phyloP scores from a whole-genome alignment of 1,140 invertebrate genomes.

The Cotesia glomerata region DNA sequence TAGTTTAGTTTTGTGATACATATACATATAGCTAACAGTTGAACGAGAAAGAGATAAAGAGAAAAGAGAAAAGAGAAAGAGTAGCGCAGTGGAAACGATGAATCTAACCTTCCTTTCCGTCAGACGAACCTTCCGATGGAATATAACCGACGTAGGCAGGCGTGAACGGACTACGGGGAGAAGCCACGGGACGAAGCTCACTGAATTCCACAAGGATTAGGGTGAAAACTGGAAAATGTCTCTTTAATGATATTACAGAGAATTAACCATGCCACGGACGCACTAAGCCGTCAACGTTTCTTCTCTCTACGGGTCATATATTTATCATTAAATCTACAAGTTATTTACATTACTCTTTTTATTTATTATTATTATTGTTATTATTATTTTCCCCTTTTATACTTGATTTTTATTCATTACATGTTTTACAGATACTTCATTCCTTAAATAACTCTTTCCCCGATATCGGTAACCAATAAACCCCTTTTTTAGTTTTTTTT shows the following conservation, averaged over 20 bases:
- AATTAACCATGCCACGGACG: conserved; percentile 44
- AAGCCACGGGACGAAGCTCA: conserved; percentile 50
- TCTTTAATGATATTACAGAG: conserved; percentile 59
- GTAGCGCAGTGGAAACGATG: not conserved
- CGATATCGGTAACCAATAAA: no score
- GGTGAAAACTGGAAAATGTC: conserved; percentile 64
- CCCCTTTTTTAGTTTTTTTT: no score
- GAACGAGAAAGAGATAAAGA: conserved; percentile 27
- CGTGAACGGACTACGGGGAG: conserved; percentile 41
- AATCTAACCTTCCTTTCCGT: no score
- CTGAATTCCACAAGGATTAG: conserved; percentile 62
- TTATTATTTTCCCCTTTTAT: not conserved
- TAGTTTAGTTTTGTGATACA: not conserved
- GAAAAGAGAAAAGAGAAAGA: conserved; percentile 27
- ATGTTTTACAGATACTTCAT: no score
- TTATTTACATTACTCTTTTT: conserved; percentile 6
- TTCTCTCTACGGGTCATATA: conserved; percentile 31
- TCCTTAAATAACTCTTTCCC: no score
- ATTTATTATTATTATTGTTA: not conserved
- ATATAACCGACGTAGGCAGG: conserved; percentile 47
- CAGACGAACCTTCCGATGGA: conserved; percentile 29
- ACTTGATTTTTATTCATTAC: no score
- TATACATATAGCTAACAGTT: not conserved
- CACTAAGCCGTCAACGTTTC: conserved; percentile 23
- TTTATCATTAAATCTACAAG: conserved; percentile 10